Conservation (phyloP, 1,140 invertebrate species). For the Battus philenor region DNA sequence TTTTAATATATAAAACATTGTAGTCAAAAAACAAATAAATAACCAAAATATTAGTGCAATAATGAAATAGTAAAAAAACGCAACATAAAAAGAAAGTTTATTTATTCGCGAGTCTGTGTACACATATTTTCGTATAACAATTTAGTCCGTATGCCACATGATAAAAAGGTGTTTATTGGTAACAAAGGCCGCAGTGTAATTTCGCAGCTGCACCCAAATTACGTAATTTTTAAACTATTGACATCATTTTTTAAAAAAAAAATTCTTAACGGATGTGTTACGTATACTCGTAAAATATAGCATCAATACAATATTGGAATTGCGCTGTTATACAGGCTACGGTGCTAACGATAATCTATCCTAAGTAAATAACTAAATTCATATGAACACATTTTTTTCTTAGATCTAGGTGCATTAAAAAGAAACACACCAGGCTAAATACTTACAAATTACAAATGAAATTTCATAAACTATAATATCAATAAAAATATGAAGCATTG, state of each 20-base stretch:
- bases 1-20: too few relatives aligned
- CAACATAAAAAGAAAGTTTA: conserved; percentile 41
- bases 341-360: conserved; percentile 39
- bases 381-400: conserved; percentile 73
- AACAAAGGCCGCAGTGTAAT: conserved; percentile 22
- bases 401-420: conserved; percentile 58
- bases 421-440: conserved; percentile 50
- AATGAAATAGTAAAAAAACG: conserved; percentile 1
- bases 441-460: conserved; percentile 39
- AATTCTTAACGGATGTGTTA: too few relatives aligned
- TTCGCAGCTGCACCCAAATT: conserved; percentile 17
- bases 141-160: conserved; percentile 22
- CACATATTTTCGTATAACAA: conserved; percentile 24
- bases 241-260: too few relatives aligned
- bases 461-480: conserved; percentile 16
- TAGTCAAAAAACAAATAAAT: too few relatives aligned
- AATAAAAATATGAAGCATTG: conserved; percentile 4
- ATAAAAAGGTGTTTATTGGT: conserved; percentile 20
- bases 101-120: conserved; percentile 40
- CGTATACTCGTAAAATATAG: conserved; percentile 24
- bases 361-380: conserved; percentile 67
- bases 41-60: too few relatives aligned
- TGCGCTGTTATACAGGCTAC: conserved; percentile 65
- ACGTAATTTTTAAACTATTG: too few relatives aligned
- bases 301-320: conserved; percentile 35